Evolutionary conservation across 2,113 vertebrate species (phyloP), one percentile per base, ranked within the genome.

Genomic region (Paratilapia polleni): DNA sequence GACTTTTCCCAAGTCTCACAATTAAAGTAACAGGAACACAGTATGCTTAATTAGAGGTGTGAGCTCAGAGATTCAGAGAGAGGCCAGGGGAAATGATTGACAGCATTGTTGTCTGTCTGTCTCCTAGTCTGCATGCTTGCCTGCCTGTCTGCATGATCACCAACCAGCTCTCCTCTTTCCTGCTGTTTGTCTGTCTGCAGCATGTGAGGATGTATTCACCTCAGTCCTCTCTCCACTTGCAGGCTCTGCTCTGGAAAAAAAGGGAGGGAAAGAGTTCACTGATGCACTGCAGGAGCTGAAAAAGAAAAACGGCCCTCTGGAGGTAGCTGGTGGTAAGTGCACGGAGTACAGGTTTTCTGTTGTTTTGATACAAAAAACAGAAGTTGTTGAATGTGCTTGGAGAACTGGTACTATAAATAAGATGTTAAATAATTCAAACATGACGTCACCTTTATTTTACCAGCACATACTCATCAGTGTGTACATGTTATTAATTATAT

Each of bases 201-300:
- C 28, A 20, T 14, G 26, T 34, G 14, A 76, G 10, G 41, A 75
- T 84, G 66, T n/a, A 80, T 88, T 77, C 47, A 85, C 73, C 28
- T 87, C 57, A 19, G 11, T n/a, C 61, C 36, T 94, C 41, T 94
- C 82, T 93, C 85, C 92, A 75, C 93, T 63, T 22, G 4, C 85
- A 99, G 98, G 98, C 60, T 96, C 93, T 76, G 98, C 98, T 80
- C 96, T 99, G 96, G 98, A 99, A 92, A 99, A 99, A 94, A 99
- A 97, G 74, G 98, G 97, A 3, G 98, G 98, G 83, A 99, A 99
- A 95, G 98, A 99, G 88, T 98, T 99, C 91, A 93, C 95, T 61
- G 98, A 99, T 19, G 98, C 97, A 2, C 94, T 99, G 81, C 92
- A 95, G 89, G 98, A 99, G 92, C 95, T 99, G 76, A 97, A 97